phyloP scores from a whole-genome alignment of 2,888 invertebrate species.

The Aspidiotus rigidus region DNA sequence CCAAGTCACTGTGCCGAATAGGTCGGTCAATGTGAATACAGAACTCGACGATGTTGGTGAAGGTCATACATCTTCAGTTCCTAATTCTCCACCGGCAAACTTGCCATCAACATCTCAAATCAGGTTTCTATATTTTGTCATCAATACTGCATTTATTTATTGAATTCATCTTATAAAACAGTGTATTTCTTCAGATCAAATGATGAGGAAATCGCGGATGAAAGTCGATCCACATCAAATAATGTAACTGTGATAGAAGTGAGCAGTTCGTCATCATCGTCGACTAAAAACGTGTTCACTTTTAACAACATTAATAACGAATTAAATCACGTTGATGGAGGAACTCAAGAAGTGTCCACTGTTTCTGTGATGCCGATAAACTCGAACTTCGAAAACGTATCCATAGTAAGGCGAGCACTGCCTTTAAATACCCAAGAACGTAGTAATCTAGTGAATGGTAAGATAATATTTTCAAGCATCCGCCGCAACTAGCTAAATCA shows the following conservation, averaged over 20 bases:
- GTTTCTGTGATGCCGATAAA: slow-evolving; percentile 27
- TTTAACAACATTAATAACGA: slow-evolving; percentile 17
- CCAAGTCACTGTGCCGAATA: too few species aligned
- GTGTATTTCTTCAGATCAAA: background rate
- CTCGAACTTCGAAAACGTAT: slow-evolving; percentile 9
- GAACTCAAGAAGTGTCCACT: slow-evolving; percentile 9
- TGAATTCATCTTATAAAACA: too few species aligned
- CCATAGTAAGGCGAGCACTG: background rate
- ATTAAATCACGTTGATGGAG: slow-evolving; percentile 8
- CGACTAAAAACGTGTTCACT: slow-evolving; percentile 11
- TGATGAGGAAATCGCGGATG: slow-evolving; percentile 8
- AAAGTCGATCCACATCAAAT: slow-evolving; percentile 23
- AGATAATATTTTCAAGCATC: background rate
- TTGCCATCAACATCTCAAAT: too few species aligned
- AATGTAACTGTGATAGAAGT: slow-evolving; percentile 40
- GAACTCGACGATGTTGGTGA: too few species aligned
- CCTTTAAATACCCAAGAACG: slow-evolving; percentile 6
- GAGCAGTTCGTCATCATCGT: slow-evolving; percentile 29
- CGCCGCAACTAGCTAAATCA: too few species aligned
- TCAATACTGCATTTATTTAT: too few species aligned
- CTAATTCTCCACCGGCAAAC: too few species aligned
- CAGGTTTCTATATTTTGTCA: too few species aligned
- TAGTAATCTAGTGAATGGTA: slow-evolving; percentile 6
- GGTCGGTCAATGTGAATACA: too few species aligned
- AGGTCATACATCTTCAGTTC: too few species aligned